Base-by-base conservation (phyloP, 2,888 invertebrate genomes). In the Polia nebulosa region DNA sequence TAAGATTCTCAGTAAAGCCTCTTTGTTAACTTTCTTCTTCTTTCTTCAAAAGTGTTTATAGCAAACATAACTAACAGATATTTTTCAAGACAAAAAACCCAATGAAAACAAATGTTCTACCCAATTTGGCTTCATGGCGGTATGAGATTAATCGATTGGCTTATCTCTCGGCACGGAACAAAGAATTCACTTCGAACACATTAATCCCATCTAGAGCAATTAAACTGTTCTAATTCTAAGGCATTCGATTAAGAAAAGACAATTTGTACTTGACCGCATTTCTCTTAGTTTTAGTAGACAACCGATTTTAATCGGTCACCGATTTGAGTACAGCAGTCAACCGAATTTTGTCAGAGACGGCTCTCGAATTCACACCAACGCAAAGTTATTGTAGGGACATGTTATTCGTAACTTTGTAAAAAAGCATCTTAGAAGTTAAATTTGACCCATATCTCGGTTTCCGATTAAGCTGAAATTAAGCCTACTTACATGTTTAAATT, bases 201-300 rank as follows among this genome's bases (percentile, higher is more conserved):
- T 83, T 82, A 82, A 82, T 83, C 76, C 68, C 53, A 77, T 71
- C 73, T 80, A 69, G 76, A 83, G 75, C 80, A 82, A 83, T 82
- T 83, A 78, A 78, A 76, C 66, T 44, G 74, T 61, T 76, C 72
- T 76, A 82, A 82, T 76, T 83, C 76, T 76, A 72, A 78, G 62
- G 72, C 63, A 82, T 83, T 82, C 70, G 80, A 83, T 83, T 83
- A 78, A 74, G 75, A 79, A 78, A 74, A 84, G 72, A 82, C 81
- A 76, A 83, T 85, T 82, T 80, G 84, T 82, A 81, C 87, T 83
- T 87, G 88, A 84, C 87, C 88, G 84, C 83, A 85, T 88, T 88
- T 84, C 78, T 80, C 68, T 64, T 70, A 64, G 49, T 11, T 29
- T 45, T 58, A 25, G 8, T 47, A 25, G 41, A 61, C 47, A 32